phyloP scores from a whole-genome alignment of 2,888 invertebrate species.

The Dexiosoma caninum region DNA sequence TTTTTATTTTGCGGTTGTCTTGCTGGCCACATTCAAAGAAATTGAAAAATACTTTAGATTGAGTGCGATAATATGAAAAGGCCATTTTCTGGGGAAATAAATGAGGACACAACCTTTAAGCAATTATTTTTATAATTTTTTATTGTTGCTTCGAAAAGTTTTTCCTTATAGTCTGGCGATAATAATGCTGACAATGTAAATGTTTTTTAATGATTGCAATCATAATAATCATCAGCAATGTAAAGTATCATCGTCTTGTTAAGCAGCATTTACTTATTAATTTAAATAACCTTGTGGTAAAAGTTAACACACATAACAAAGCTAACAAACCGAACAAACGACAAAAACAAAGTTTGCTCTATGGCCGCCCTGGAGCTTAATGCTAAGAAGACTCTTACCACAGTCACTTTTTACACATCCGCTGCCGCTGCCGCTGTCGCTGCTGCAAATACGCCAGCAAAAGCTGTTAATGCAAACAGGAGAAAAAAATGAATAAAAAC shows the following conservation, averaged over 20 bases:
- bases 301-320: slow-evolving; percentile 27
- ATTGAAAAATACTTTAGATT: not conserved
- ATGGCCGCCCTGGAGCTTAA: not conserved
- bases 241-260: slow-evolving; percentile 25
- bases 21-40: not conserved
- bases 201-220: slow-evolving; percentile 25
- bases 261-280: slow-evolving; percentile 58
- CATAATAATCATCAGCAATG: slow-evolving; percentile 25
- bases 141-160: not conserved
- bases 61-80: not conserved
- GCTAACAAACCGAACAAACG: not conserved
- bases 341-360: not conserved
- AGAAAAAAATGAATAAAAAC: not conserved
- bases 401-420: too few relatives aligned
- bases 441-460: not conserved
- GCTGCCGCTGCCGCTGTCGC: not conserved
- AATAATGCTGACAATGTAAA: slow-evolving; percentile 6
- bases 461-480: not conserved
- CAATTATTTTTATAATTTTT: slow-evolving; percentile 9
- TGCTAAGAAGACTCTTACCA: not conserved
- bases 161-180: not conserved
- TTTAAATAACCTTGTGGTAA: slow-evolving; percentile 53
- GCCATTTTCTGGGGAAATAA: slow-evolving; percentile 27
- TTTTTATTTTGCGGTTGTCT: too few relatives aligned
- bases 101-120: slow-evolving; percentile 45